Evolutionary conservation across 2,113 vertebrate species (phyloP), one percentile per base, ranked within the genome.

Genomic region (Mola mola): DNA sequence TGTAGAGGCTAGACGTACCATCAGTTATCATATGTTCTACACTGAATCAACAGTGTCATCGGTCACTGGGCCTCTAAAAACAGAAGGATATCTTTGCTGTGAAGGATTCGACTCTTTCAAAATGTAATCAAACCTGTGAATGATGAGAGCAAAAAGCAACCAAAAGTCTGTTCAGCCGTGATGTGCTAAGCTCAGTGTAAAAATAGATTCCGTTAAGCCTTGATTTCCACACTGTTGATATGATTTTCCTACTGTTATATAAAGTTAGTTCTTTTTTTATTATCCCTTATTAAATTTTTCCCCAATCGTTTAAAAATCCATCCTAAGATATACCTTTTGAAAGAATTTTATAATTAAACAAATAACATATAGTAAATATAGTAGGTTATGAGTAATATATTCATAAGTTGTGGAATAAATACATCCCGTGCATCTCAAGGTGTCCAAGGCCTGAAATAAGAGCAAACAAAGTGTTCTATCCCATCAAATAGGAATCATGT

Each of bases 141-240:
- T 61, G 53, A 58, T 43, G 25, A 58, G 57, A 48, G 70, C 48
- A 61, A 52, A 78, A 70, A 34, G 57, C 60, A 69, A 20, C 60
- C 20, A 58, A 55, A 66, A 56, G 49, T 66, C 31, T 48, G 41
- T 78, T 75, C 64, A 61, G 31, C 36, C 65, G 26, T 49, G 53
- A 33, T 68, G 53, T 61, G 31, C 67, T 65, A 66, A 71, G 56
- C 34, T 56, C 52, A 58, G 59, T 66, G 46, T 81, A 72, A 70
- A 82, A 81, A 83, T 81, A 84, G 73, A 78, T 67, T 67, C 48
- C 62, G 66, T 79, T 72, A 82, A 84, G 72, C 42, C 43, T 44
- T 59, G 47, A 72, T 69, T 84, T 82, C 74, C 36, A 74, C 52
- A 24, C 20, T 21, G 65, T 53, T 61, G 5, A 71, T 74, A 24